Percentiles rank a stretch among this genome's conserved stretches.
phyloP scores from a whole-genome alignment of 2,113 vertebrate species.

The Alligator mississippiensis region DNA sequence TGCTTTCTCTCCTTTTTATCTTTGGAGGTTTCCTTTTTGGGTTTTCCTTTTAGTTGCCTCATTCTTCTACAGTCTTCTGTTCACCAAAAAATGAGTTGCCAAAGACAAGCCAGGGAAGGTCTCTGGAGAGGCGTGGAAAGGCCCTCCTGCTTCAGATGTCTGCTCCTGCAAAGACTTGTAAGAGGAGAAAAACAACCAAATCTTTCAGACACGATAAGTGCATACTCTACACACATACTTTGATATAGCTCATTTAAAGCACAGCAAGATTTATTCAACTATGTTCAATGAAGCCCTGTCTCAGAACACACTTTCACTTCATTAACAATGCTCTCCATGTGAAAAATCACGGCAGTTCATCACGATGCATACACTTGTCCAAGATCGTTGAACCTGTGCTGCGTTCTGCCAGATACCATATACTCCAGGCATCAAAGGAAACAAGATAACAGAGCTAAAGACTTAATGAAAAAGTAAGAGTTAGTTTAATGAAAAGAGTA shows the following conservation, averaged over 20 bases:
- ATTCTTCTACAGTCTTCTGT: conserved; percentile 74
- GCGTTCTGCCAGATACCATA: neutral
- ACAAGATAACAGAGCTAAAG: neutral
- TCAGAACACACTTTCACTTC: rapidly evolving
- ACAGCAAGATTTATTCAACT: neutral
- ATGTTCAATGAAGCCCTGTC: neutral
- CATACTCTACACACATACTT: neutral
- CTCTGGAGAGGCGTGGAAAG: neutral
- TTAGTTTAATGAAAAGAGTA: neutral
- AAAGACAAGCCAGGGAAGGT: neutral
- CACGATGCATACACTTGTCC: rapidly evolving
- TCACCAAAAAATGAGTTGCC: neutral
- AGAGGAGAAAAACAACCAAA: neutral
- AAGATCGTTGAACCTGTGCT: neutral
- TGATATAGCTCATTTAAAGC: neutral
- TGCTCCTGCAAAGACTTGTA: conserved; percentile 24
- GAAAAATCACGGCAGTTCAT: neutral
- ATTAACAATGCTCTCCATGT: neutral
- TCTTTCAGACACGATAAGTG: neutral
- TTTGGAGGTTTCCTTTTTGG: conserved; percentile 95
- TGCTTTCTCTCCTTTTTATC: conserved; percentile 98
- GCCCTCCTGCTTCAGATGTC: neutral
- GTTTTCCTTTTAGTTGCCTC: conserved; percentile 98
- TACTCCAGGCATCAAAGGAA: neutral
- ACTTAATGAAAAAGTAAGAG: neutral